These are phyloP conservation scores for Caradrina kadenii DNA, from an alignment of 2,888 invertebrate genomes.

Conservation along the genomic window DNA sequence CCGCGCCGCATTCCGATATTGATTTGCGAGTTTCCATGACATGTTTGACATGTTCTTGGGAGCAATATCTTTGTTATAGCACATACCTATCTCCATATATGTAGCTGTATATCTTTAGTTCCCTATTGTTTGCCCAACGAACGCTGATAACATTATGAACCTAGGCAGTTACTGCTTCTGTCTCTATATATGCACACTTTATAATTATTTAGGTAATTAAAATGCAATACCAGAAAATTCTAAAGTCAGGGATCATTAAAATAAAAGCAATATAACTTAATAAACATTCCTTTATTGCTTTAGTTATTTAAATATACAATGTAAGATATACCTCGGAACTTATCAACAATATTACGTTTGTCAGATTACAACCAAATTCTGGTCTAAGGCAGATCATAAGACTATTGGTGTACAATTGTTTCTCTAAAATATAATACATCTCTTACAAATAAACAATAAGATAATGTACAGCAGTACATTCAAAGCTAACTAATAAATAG, in stretches of 20 bases:
- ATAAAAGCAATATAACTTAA: conserved; percentile 2
- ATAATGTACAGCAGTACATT: conserved; percentile 20
- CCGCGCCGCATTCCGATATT: conserved; percentile 37
- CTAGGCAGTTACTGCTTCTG: not conserved
- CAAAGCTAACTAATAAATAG: conserved; percentile 30
- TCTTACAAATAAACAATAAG: conserved; percentile 19
- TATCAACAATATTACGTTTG: conserved; percentile 48
- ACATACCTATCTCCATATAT: not conserved
- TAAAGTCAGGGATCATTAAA: not conserved
- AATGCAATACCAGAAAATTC: not conserved
- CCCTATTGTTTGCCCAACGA: conserved; percentile 27
- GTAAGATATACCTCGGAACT: conserved; percentile 29
- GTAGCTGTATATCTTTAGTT: not conserved
- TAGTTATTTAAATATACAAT: conserved; percentile 33
- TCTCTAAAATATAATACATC: conserved; percentile 48
- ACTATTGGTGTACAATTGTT: conserved; percentile 51
- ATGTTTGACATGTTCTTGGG: conserved; percentile 19
- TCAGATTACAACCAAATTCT: conserved; percentile 23
- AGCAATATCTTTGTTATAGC: conserved; percentile 25
- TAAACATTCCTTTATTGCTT: conserved; percentile 56
- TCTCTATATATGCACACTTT: conserved; percentile 13
- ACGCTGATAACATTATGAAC: conserved; percentile 51
- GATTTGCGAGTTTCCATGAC: conserved; percentile 18
- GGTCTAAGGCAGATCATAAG: conserved; percentile 46
- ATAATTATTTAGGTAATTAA: not conserved